Base-by-base conservation (phyloP, 1,140 invertebrate genomes). In the Diabrotica virgifera region DNA sequence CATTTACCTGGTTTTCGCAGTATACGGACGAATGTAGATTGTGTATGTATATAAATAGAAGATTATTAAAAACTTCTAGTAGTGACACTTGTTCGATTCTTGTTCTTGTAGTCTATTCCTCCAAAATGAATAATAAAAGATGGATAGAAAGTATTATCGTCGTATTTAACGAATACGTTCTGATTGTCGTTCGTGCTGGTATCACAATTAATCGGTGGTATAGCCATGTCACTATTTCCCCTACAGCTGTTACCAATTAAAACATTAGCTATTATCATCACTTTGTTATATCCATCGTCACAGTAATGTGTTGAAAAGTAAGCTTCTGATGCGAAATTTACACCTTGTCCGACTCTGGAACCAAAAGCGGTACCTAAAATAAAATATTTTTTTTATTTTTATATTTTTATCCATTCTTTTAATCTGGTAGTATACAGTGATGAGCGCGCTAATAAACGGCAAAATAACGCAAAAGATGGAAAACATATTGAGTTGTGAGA, bases 131-230 rank as follows among this genome's bases (percentile, higher is more conserved):
- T 67, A 38, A 71, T 67, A 63, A 64, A 58, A n/a, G 57, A 35
- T 5, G 68, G 70, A 59, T 67, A 72, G 55, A 62, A 74, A 36
- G 54, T 63, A 52, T 63, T 61, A 69, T 73, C 71, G 24, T 73
- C 69, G 55, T 73, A 73, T 55, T 73, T 73, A 5, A 73, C 71
- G 51, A 65, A 56, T 5, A 73, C 71, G 14, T 65, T 40, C 40
- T 56, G 61, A 46, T 63, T 64, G 5, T 35, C 51, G 51, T 73
- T 73, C 13, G 59, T 56, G 12, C 69, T 71, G 12, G 65, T 64
- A 58, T 73, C 70, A 35, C 52, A 69, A 14, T 13, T n/a, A 10
- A 36, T 12, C 8, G 52, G 55, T 13, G 71, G 71, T 53, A 72
- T 14, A 5, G 10, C 51, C 9, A 59, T 69, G 12, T 35, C 40